Evolutionary conservation across 1,140 invertebrate species (phyloP), one percentile per base, ranked within the genome.

Genomic region (Drosophila kohkoa): DNA sequence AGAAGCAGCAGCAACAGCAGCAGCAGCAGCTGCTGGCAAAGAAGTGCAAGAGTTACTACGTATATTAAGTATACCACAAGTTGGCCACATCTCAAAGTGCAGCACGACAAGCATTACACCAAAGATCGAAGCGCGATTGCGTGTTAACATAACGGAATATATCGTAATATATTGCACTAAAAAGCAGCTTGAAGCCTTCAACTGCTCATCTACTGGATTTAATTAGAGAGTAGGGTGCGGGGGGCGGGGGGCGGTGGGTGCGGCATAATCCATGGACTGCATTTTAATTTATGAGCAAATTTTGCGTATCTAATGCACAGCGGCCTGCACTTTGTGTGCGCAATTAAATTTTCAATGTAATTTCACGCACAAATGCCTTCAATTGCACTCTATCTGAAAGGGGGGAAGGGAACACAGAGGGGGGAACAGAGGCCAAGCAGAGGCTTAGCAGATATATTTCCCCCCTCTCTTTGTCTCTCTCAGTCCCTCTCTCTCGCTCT

Each of bases 261-360:
- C 35, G 8, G 6, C 51, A 32, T 54, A 54, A 54, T 54, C 35
- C 45, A 79, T 62, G 51, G 32, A 59, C 45, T 75, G 67, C 59
- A 67, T 86, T 81, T 76, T 79, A 86, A 82, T 87, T 86, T 81
- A 82, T 86, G 71, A 63, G 46, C 75, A 79, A 85, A 85, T 81
- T 81, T 81, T 73, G 73, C 73, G 73, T 80, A 69, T 80, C 73
- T 83, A 83, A 80, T 86, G 82, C 82, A 81, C 75, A 62, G 60
- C 65, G 41, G 52, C 41, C 75, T 78, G 67, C 77, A 73, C 76
- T 77, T 82, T 78, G 70, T 80, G 77, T 81, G 82, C 82, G 69
- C 82, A 77, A 87, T 87, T 87, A 87, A 87, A 87, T 87, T 87
- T 87, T 82, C 76, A 87, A 87, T 87, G 82, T 87, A 87, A 87